phyloP scores from a whole-genome alignment of 1,140 invertebrate species.

The Pseudoatta argentina region DNA sequence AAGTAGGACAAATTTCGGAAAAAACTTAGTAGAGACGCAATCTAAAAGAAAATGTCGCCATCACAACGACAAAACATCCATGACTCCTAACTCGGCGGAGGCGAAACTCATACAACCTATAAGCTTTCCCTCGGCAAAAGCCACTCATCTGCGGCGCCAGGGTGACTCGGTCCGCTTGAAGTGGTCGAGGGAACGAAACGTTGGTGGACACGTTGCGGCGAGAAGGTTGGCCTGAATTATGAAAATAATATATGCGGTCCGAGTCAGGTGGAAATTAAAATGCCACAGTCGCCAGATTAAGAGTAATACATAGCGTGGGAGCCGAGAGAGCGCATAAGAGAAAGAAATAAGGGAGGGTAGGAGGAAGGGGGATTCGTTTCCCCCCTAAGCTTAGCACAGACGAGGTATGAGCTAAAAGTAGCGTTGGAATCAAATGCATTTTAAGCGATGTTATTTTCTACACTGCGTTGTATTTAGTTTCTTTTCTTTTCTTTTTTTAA shows the following conservation, averaged over 20 bases:
- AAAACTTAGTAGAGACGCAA: background rate
- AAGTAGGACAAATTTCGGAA: background rate
- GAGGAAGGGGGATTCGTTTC: slow-evolving; percentile 15
- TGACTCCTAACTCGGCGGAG: background rate
- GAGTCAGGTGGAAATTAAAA: slow-evolving; percentile 75
- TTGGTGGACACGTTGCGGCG: slow-evolving; percentile 32
- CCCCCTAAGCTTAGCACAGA: slow-evolving; percentile 11
- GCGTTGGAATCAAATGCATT: slow-evolving; percentile 45
- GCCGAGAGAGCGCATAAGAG: slow-evolving; percentile 36
- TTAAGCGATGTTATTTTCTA: background rate
- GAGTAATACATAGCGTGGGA: slow-evolving; percentile 77
- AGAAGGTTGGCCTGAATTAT: slow-evolving; percentile 65
- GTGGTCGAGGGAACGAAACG: slow-evolving; percentile 34
- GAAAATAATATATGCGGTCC: slow-evolving; percentile 74
- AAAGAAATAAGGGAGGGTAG: slow-evolving; percentile 14
- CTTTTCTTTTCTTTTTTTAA: background rate
- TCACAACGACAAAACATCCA: slow-evolving; percentile 8
- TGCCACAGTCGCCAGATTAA: slow-evolving; percentile 74
- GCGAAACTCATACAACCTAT: slow-evolving; percentile 40
- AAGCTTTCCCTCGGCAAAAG: slow-evolving; percentile 21
- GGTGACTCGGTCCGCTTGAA: slow-evolving; percentile 47
- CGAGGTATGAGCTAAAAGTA: slow-evolving; percentile 28
- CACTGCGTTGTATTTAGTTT: background rate
- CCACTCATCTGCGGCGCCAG: slow-evolving; percentile 55
- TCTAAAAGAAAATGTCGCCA: slow-evolving; percentile 35